Conservation (phyloP, 2,113 vertebrate species). For the Eclectus roratus region DNA sequence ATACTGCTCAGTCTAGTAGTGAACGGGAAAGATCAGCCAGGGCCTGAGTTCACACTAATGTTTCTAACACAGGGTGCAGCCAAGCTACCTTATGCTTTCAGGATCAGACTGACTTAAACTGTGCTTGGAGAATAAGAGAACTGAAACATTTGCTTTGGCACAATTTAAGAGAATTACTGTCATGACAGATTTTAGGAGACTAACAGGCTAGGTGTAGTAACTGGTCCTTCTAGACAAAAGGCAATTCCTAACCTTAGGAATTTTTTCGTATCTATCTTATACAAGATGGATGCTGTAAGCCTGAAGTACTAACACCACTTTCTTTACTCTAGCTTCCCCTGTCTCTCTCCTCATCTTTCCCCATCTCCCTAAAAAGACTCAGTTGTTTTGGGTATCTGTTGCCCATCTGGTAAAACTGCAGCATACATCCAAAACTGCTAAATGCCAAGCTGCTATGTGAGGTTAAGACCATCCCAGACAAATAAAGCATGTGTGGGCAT, state of each 20-base stretch:
- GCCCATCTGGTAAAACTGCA: background rate
- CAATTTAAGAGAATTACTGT: background rate
- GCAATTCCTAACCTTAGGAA: background rate
- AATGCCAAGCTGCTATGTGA: background rate
- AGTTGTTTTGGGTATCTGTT: background rate
- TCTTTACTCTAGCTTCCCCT: background rate
- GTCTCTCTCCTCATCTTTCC: background rate
- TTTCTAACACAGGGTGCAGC: background rate
- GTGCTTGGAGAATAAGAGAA: background rate
- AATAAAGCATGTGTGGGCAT: background rate
- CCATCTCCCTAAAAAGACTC: background rate
- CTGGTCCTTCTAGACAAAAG: background rate
- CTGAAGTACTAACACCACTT: background rate
- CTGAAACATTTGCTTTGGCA: conserved; percentile 41
- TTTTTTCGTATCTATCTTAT: background rate
- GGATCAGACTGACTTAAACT: background rate
- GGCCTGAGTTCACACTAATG: background rate
- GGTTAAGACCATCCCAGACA: background rate
- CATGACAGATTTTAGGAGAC: background rate
- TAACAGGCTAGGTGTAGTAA: background rate
- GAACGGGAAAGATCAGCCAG: background rate
- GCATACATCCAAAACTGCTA: background rate
- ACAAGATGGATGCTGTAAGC: background rate
- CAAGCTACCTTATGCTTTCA: background rate
- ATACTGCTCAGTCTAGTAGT: background rate